Percentiles rank a stretch among this genome's conserved stretches.
Conservation (phyloP, 2,797 vertebrate species). For the Fundulus diaphanus region DNA sequence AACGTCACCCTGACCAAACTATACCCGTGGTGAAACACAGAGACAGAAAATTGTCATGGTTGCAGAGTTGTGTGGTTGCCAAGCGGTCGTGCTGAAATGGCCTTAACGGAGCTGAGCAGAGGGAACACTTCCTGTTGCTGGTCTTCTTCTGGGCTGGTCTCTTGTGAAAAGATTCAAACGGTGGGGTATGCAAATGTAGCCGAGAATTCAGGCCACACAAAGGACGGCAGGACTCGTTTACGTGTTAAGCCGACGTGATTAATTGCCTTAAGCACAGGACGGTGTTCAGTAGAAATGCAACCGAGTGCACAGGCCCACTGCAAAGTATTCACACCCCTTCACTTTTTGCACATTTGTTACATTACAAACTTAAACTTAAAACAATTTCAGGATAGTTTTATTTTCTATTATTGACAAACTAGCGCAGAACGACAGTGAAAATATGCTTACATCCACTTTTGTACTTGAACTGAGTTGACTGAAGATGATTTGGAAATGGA, state of each 20-base stretch:
- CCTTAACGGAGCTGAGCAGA: background rate
- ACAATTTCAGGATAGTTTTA: background rate
- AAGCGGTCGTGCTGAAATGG: background rate
- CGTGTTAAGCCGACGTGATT: slow-evolving; percentile 27
- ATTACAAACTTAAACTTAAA: no score
- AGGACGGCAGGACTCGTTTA: slow-evolving; percentile 2
- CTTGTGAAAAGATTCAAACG: slow-evolving; percentile 8
- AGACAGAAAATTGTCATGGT: background rate
- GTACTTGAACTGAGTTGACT: background rate
- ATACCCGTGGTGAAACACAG: background rate
- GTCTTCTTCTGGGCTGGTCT: background rate
- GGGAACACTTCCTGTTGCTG: background rate
- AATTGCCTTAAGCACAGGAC: background rate
- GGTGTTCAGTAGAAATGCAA: background rate
- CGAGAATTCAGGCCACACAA: slow-evolving; percentile 5
- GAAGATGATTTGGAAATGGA: background rate
- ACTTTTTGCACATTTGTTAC: background rate
- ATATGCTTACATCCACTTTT: background rate
- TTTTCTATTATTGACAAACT: background rate
- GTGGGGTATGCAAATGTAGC: slow-evolving; percentile 18
- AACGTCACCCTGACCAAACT: background rate
- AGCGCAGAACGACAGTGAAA: background rate
- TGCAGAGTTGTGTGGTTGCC: background rate
- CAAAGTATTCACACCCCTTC: background rate
- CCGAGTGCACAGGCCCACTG: background rate